Percentiles rank a stretch among this genome's conserved stretches.
Conservation (phyloP, 2,888 invertebrate species). For the Apodemia duryi region DNA sequence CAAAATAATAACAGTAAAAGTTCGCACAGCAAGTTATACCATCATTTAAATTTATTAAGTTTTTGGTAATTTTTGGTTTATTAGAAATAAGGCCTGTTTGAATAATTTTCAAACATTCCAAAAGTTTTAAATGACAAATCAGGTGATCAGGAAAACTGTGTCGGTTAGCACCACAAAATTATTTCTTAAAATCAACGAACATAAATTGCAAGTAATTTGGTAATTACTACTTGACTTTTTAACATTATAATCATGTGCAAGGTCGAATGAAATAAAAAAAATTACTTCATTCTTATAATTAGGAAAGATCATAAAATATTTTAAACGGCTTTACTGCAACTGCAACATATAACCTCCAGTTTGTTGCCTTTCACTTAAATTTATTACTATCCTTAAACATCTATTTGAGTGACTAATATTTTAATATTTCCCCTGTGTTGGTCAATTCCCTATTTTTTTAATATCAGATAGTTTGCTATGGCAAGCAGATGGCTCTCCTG, state of each 20-base stretch:
- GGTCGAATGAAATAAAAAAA: slow-evolving; percentile 44
- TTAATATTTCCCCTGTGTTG: not conserved
- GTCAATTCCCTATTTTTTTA: too few relatives aligned
- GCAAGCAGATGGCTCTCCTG: too few relatives aligned
- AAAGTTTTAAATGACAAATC: not conserved
- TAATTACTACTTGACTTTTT: slow-evolving; percentile 36
- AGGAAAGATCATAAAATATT: slow-evolving; percentile 39
- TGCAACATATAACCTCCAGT: slow-evolving; percentile 40
- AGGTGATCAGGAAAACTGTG: not conserved
- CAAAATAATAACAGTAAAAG: too few relatives aligned
- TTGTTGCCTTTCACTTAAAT: slow-evolving; percentile 40
- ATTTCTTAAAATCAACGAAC: slow-evolving; percentile 23
- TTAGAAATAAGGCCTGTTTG: too few relatives aligned
- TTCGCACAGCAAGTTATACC: too few relatives aligned
- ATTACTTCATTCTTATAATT: slow-evolving; percentile 38
- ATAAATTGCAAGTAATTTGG: slow-evolving; percentile 34
- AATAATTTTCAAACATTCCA: not conserved
- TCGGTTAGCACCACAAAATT: not conserved
- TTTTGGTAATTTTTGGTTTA: too few relatives aligned
- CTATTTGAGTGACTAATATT: not conserved
- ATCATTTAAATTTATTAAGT: too few relatives aligned
- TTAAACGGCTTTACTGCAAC: slow-evolving; percentile 6
- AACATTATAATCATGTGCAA: slow-evolving; percentile 44
- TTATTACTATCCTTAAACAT: slow-evolving; percentile 19
- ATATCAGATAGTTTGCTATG: too few relatives aligned